Conservation (phyloP, 2,113 vertebrate genomes). For the Notarius quadriscutis region DNA sequence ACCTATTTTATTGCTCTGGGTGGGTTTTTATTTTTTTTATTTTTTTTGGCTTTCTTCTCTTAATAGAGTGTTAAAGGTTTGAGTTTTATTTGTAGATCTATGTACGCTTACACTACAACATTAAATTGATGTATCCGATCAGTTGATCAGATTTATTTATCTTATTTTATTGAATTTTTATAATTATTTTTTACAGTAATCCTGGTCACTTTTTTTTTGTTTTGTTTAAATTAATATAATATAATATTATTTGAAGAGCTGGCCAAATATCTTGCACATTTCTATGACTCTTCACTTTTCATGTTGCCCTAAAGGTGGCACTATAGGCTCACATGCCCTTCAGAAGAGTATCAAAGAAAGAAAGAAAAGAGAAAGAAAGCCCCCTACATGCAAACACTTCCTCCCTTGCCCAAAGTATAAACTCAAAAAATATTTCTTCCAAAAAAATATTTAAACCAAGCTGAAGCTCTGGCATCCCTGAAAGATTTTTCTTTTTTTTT, state of each 20-base stretch:
- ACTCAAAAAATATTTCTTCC: constrained; percentile 56
- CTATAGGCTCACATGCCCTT: constrained; percentile 68
- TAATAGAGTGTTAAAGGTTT: background rate
- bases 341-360: constrained; percentile 47
- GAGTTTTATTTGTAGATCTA: background rate
- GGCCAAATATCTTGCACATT: background rate
- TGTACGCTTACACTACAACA: background rate
- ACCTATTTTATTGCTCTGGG: background rate
- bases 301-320: constrained; percentile 74
- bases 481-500: constrained; percentile 56
- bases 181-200: background rate
- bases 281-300: constrained; percentile 26
- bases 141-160: background rate
- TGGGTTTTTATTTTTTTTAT: background rate
- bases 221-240: background rate
- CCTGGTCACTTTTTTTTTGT: background rate
- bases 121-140: background rate
- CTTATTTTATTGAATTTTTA: background rate
- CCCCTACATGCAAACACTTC: background rate
- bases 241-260: background rate
- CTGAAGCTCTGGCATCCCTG: constrained; percentile 71
- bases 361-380: background rate
- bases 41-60: background rate
- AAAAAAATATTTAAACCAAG: constrained; percentile 54
- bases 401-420: constrained; percentile 15